Percentiles rank a stretch among this genome's conserved stretches.
Conservation (phyloP, 1,140 invertebrate genomes). For the Hesperophylax magnus region DNA sequence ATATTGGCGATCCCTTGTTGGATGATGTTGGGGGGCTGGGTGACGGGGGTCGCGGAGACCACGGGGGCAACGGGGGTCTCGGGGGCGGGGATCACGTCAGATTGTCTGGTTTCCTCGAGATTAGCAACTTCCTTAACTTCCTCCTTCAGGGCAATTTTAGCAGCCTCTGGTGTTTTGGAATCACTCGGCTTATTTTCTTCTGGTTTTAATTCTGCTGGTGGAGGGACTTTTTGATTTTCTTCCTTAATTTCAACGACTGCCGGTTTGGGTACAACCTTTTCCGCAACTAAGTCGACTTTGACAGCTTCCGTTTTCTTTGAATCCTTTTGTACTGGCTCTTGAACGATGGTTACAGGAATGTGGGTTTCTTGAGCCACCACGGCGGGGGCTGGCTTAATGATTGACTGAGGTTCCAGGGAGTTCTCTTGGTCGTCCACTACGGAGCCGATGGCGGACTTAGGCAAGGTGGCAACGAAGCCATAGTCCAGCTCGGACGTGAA, state of each 20-base stretch:
- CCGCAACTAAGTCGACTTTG: background rate
- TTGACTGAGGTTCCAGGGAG: background rate
- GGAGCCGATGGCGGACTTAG: conserved; percentile 22
- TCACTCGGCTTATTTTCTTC: background rate
- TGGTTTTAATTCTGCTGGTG: background rate
- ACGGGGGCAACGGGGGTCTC: background rate
- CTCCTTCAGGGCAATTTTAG: background rate
- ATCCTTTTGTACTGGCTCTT: conserved; percentile 26
- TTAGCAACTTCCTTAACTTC: background rate
- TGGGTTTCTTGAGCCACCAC: conserved; percentile 11
- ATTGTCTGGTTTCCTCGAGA: background rate
- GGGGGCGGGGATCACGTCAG: background rate
- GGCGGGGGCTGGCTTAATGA: background rate
- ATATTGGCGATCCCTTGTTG: conserved; percentile 26
- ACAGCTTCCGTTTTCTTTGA: conserved; percentile 1
- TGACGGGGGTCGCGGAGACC: background rate
- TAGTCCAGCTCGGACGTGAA: conserved; percentile 50
- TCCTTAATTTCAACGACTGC: background rate
- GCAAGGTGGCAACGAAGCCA: conserved; percentile 32
- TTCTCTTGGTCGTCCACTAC: conserved; percentile 36
- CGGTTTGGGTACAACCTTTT: background rate
- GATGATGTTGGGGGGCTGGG: conserved; percentile 24
- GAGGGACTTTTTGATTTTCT: background rate
- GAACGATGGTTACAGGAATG: conserved; percentile 31
- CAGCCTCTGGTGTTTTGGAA: background rate